phyloP scores from a whole-genome alignment of 2,797 vertebrate species.

The Nothura maculosa region DNA sequence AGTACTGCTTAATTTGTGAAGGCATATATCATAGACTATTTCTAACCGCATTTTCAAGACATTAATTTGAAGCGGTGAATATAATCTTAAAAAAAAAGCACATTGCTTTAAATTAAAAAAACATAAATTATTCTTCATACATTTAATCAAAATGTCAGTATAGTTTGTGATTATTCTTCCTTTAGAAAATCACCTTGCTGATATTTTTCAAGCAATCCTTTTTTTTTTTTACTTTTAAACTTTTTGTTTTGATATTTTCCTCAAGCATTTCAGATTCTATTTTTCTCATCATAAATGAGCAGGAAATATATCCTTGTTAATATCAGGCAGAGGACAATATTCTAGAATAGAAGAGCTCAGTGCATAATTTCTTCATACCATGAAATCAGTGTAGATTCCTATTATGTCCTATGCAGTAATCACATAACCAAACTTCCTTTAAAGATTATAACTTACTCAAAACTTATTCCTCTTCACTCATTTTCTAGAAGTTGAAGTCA shows the following conservation, averaged over 20 bases:
- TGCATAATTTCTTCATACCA: not conserved
- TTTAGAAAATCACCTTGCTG: not conserved
- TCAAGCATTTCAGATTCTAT: not conserved
- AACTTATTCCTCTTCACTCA: not conserved
- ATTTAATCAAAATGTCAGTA: not conserved
- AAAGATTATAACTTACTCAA: not conserved
- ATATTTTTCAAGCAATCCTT: not conserved
- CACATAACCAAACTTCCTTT: not conserved
- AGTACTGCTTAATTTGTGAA: not conserved
- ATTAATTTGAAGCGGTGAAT: not conserved
- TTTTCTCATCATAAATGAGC: not conserved
- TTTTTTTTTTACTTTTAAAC: not conserved
- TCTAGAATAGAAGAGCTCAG: not conserved
- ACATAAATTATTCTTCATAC: fast-evolving
- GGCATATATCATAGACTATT: not conserved
- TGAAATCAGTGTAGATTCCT: not conserved
- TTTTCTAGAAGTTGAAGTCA: slow-evolving; percentile 9
- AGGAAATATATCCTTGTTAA: not conserved
- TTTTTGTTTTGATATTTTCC: not conserved
- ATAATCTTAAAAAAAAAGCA: not conserved
- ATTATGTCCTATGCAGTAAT: not conserved
- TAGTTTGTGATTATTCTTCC: fast-evolving
- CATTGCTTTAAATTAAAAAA: not conserved
- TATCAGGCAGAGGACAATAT: not conserved
- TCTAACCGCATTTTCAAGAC: not conserved